Evolutionary conservation across 2,888 invertebrate genomes (phyloP).

Genomic region (Emmelina monodactyla): DNA sequence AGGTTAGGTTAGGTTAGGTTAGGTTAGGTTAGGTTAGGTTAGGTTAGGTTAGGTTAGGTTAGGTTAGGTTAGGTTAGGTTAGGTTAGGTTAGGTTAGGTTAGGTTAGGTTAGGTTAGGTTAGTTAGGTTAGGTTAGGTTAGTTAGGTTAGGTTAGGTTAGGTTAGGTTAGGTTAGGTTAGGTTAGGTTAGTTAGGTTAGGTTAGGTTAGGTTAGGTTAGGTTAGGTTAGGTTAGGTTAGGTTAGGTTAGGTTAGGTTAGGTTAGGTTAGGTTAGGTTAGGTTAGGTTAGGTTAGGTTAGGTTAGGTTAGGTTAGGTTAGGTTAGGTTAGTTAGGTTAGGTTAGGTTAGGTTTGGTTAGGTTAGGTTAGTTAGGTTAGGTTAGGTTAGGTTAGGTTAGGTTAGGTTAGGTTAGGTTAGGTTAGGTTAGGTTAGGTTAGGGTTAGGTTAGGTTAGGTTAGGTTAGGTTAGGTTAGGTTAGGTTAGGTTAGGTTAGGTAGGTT

Average conservation of each 20-base stretch:
- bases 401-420: conserved; percentile 19
- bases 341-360: conserved; percentile 6
- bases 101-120: too few relatives aligned
- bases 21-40: too few relatives aligned
- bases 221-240: conserved; percentile 10
- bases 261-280: conserved; percentile 10
- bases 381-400: conserved; percentile 16
- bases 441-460: conserved; percentile 18
- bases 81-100: too few relatives aligned
- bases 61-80: too few relatives aligned
- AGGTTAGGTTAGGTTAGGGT: conserved; percentile 19
- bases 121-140: too few relatives aligned
- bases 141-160: conserved; percentile 10
- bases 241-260: conserved; percentile 9
- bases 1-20: too few relatives aligned
- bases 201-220: conserved; percentile 10
- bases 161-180: conserved; percentile 9
- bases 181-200: conserved; percentile 10
- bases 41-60: too few relatives aligned
- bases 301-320: conserved; percentile 10
- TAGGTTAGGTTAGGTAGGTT: too few relatives aligned
- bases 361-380: conserved; percentile 9
- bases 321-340: too few relatives aligned
- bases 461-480: too few relatives aligned
- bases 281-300: too few relatives aligned